Conservation (phyloP, 2,113 vertebrate species). For the Psophia crepitans region DNA sequence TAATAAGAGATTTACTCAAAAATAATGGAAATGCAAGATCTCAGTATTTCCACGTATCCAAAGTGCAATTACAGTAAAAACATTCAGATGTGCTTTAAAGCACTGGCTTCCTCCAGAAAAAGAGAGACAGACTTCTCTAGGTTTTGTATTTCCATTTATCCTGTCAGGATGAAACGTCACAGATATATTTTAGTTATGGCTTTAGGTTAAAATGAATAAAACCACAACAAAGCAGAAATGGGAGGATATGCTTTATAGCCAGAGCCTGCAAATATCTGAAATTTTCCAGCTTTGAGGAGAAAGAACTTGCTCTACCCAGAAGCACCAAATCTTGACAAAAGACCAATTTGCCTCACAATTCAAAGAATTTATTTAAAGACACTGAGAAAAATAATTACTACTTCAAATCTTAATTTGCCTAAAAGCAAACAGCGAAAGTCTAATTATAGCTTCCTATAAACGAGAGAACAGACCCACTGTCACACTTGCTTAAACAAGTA, state of each 20-base stretch:
- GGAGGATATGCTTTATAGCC: slow-evolving; percentile 4
- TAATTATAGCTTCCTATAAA: slow-evolving; percentile 49
- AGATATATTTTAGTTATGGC: slow-evolving; percentile 47
- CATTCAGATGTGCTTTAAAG: slow-evolving; percentile 32
- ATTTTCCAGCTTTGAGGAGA: slow-evolving; percentile 35
- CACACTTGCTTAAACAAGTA: background rate
- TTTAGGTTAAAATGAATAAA: slow-evolving; percentile 62
- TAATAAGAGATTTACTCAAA: slow-evolving; percentile 60
- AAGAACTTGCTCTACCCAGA: slow-evolving; percentile 14
- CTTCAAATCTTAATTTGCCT: slow-evolving; percentile 58
- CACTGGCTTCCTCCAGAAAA: background rate
- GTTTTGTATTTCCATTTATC: slow-evolving; percentile 41
- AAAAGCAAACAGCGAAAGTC: slow-evolving; percentile 63
- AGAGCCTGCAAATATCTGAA: background rate
- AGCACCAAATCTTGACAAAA: slow-evolving; percentile 25
- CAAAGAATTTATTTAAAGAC: slow-evolving; percentile 56
- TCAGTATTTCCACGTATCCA: background rate
- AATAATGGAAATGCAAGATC: slow-evolving; percentile 31
- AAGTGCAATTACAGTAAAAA: slow-evolving; percentile 49
- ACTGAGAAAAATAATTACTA: slow-evolving; percentile 53
- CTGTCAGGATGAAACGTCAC: slow-evolving; percentile 48
- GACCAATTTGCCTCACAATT: slow-evolving; percentile 41
- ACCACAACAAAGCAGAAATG: slow-evolving; percentile 46
- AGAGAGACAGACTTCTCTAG: background rate
- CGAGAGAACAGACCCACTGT: background rate